These are phyloP conservation scores for Amphimallon solstitiale DNA, from an alignment of 2,888 invertebrate genomes.

Conservation along the genomic window DNA sequence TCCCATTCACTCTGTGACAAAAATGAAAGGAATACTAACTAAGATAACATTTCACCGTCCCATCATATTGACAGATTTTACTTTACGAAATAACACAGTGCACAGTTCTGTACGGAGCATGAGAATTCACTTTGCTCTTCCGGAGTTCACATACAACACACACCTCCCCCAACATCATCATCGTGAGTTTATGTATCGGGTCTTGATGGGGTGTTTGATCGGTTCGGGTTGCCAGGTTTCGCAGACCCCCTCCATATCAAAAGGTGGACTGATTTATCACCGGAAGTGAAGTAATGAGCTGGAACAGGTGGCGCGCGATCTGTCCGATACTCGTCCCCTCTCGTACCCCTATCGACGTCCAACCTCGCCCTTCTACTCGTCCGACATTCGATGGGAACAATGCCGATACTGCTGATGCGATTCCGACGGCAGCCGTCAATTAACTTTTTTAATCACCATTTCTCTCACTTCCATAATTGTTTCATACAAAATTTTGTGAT, in stretches of 20 bases:
- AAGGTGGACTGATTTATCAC: conserved; percentile 57
- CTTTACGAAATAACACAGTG: neutral
- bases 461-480: too few species aligned
- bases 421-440: conserved; percentile 1
- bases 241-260: conserved; percentile 28
- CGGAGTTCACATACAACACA: neutral
- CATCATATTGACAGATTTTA: neutral
- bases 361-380: neutral
- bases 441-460: conserved; percentile 18
- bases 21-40: too few species aligned
- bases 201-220: conserved; percentile 6
- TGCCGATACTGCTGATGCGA: conserved; percentile 6
- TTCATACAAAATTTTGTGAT: too few species aligned
- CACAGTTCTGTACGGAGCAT: neutral
- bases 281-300: conserved; percentile 61
- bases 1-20: too few species aligned
- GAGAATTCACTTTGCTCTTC: conserved; percentile 11
- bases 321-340: conserved; percentile 21
- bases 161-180: neutral
- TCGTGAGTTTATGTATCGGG: neutral
- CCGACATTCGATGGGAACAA: conserved; percentile 34
- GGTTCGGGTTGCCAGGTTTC: conserved; percentile 19
- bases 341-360: neutral
- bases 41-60: too few species aligned
- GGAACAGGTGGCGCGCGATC: conserved; percentile 60